Conservation (phyloP, 1,140 invertebrate genomes). For the Maniola jurtina region DNA sequence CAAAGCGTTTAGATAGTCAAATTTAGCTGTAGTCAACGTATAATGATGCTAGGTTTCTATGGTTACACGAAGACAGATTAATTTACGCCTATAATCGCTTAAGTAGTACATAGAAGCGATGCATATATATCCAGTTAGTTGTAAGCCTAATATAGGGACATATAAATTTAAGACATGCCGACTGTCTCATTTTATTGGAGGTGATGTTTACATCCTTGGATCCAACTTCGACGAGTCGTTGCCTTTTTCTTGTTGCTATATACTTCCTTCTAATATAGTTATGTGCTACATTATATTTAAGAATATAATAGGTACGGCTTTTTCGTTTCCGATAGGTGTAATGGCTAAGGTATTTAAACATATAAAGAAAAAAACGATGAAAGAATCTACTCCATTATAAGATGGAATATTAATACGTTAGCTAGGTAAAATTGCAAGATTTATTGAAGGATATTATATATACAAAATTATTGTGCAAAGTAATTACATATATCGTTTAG, state of each 20-base stretch:
- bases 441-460: slow-evolving; percentile 66
- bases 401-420: slow-evolving; percentile 47
- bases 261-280: slow-evolving; percentile 58
- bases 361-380: slow-evolving; percentile 18
- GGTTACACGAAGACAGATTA: slow-evolving; percentile 44
- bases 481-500: slow-evolving; percentile 60
- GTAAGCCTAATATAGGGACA: slow-evolving; percentile 36
- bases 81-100: slow-evolving; percentile 63
- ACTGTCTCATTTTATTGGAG: slow-evolving; percentile 40
- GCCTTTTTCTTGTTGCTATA: slow-evolving; percentile 64
- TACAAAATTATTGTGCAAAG: slow-evolving; percentile 60
- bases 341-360: slow-evolving; percentile 31
- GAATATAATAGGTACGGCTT: slow-evolving; percentile 43
- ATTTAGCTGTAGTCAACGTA: slow-evolving; percentile 59
- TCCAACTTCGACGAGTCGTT: slow-evolving; percentile 45
- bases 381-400: slow-evolving; percentile 38
- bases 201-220: slow-evolving; percentile 24
- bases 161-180: slow-evolving; percentile 41
- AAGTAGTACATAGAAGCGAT: slow-evolving; percentile 47
- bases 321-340: slow-evolving; percentile 43
- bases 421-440: slow-evolving; percentile 64
- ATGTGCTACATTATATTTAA: slow-evolving; percentile 44
- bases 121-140: slow-evolving; percentile 53
- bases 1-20: slow-evolving; percentile 59
- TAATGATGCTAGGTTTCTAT: slow-evolving; percentile 48